Evolutionary conservation across 2,888 invertebrate genomes (phyloP).

Genomic region (Scelioninae gen. 1): DNA sequence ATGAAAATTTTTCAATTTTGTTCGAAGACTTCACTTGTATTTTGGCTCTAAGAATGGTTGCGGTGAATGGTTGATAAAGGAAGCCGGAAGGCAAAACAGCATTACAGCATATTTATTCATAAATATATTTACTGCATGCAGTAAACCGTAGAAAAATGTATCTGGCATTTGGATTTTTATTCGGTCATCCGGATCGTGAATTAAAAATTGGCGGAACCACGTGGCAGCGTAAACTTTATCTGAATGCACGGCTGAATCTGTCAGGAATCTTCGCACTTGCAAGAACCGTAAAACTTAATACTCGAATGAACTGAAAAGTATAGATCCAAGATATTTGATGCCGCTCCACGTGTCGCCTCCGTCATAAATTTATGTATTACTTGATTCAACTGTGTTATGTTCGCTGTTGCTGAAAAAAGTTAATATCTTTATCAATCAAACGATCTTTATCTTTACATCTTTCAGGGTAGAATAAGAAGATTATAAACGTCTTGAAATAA

Average conservation of each 20-base stretch:
- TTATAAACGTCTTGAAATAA: not conserved
- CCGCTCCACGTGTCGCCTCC: conserved; percentile 48
- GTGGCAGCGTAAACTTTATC: conserved; percentile 48
- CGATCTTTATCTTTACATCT: conserved; percentile 27
- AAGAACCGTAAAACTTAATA: conserved; percentile 62
- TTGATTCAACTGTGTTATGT: conserved; percentile 45
- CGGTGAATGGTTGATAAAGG: not conserved
- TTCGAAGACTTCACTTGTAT: conserved; percentile 18
- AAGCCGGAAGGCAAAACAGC: conserved; percentile 3
- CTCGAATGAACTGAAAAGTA: conserved; percentile 63
- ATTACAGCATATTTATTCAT: conserved; percentile 15
- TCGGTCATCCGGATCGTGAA: conserved; percentile 13
- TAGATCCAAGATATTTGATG: conserved; percentile 58
- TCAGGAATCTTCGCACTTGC: conserved; percentile 47
- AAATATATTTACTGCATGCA: conserved; percentile 20
- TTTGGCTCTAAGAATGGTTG: conserved; percentile 10
- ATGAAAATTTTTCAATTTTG: conserved; percentile 58
- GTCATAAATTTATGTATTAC: conserved; percentile 59
- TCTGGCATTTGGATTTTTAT: not conserved
- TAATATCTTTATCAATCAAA: conserved; percentile 35
- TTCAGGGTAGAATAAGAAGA: not conserved
- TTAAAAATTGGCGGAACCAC: conserved; percentile 38
- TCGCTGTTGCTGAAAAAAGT: conserved; percentile 12
- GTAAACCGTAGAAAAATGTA: conserved; percentile 4
- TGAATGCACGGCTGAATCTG: conserved; percentile 27